Percentiles rank a stretch among this genome's conserved stretches.
phyloP scores from a whole-genome alignment of 35 echinoderm and acorn worm genomes.

The Apostichopus californicus region DNA sequence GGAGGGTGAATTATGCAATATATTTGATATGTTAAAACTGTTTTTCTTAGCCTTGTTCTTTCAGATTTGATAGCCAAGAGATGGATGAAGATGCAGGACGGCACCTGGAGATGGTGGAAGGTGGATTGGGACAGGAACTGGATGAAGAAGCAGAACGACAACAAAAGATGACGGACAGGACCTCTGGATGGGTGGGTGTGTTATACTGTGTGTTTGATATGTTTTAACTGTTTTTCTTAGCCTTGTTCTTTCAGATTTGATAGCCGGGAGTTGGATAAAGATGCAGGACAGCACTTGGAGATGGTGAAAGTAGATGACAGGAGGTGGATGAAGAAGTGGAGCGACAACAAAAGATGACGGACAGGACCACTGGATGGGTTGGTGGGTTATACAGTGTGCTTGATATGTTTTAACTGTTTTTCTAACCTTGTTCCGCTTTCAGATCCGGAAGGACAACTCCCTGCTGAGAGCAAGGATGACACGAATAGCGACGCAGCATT shows the following conservation, averaged over 20 bases:
- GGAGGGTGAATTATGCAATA: no score
- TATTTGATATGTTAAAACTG: no score
- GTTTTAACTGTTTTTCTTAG: not conserved
- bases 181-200: not conserved
- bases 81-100: not conserved
- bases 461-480: no score
- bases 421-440: no score
- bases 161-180: not conserved
- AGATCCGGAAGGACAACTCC: no score
- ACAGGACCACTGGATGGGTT: not conserved
- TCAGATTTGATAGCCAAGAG: not conserved
- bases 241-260: not conserved
- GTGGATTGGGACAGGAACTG: not conserved
- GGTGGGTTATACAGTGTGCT: not conserved
- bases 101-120: not conserved
- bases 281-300: not conserved
- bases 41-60: no score
- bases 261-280: not conserved
- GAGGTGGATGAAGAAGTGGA: slow-evolving; percentile 8
- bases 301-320: not conserved
- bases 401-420: not conserved
- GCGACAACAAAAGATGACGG: not conserved
- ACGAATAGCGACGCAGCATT: no score
- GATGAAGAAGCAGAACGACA: not conserved
- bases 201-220: not conserved